Percentiles rank a stretch among this genome's conserved stretches.
Evolutionary conservation across 2,888 invertebrate genomes (phyloP).

Genomic region (Minunthozetes semirufus): DNA sequence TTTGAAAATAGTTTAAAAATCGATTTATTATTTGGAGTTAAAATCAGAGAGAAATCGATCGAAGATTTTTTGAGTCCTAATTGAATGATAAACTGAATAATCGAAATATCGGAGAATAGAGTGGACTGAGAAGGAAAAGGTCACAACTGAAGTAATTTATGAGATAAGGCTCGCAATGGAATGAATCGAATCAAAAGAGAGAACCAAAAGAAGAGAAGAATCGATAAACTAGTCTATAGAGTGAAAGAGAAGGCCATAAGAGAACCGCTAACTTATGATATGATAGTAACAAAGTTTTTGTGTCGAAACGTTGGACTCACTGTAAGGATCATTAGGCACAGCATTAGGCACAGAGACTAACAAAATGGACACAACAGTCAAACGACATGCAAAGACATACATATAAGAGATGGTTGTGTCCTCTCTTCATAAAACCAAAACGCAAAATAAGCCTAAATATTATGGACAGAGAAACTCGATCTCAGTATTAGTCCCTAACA

Average conservation of each 20-base stretch:
- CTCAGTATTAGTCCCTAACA: not conserved
- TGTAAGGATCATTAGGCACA: slow-evolving; percentile 32
- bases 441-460: slow-evolving; percentile 21
- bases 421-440: no score
- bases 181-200: not conserved
- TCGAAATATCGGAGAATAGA: slow-evolving; percentile 9
- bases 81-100: slow-evolving; percentile 23
- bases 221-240: slow-evolving; percentile 3
- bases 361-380: slow-evolving; percentile 24
- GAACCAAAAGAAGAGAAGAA: not conserved
- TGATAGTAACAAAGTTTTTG: slow-evolving; percentile 30
- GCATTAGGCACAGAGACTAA: not conserved
- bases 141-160: slow-evolving; percentile 23
- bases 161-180: slow-evolving; percentile 19
- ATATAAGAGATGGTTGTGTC: not conserved
- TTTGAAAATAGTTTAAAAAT: not conserved
- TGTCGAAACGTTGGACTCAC: slow-evolving; percentile 23
- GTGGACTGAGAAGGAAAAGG: slow-evolving; percentile 9
- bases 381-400: slow-evolving; percentile 14
- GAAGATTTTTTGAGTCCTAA: not conserved
- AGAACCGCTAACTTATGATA: slow-evolving; percentile 30
- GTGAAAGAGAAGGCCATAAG: not conserved
- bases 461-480: slow-evolving; percentile 17
- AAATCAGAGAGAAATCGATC: not conserved
- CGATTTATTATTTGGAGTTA: not conserved